These are phyloP conservation scores for Yoshiicerus persimilis DNA, from an alignment of 1,140 invertebrate species.

Conservation along the genomic window DNA sequence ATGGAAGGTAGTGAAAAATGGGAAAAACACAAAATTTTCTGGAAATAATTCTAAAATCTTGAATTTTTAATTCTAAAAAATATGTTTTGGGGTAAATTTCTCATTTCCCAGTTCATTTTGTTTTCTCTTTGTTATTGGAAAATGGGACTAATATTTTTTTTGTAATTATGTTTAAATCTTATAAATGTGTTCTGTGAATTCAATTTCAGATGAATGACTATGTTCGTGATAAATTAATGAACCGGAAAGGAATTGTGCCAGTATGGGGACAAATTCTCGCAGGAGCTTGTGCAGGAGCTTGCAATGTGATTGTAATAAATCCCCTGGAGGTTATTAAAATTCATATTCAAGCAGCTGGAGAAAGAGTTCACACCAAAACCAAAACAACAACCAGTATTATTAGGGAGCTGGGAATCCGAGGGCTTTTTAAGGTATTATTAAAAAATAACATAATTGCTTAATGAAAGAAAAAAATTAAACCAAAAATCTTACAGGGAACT, in stretches of 20 bases:
- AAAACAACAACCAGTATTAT: slow-evolving; percentile 76
- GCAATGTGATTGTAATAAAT: slow-evolving; percentile 96
- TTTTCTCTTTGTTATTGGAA: not conserved
- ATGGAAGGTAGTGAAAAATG: no score
- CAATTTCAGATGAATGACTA: slow-evolving; percentile 80
- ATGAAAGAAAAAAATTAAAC: not conserved
- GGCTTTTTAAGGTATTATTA: slow-evolving; percentile 79
- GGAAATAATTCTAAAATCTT: no score
- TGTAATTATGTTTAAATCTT: no score
- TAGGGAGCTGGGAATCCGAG: slow-evolving; percentile 85
- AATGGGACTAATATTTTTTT: not conserved
- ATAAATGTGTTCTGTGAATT: no score
- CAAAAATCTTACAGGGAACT: slow-evolving; percentile 64
- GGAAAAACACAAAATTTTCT: no score
- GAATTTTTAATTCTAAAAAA: no score
- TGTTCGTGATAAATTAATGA: slow-evolving; percentile 89
- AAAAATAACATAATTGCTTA: not conserved
- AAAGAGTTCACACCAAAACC: slow-evolving; percentile 62
- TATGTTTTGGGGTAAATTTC: no score
- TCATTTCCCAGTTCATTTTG: not conserved
- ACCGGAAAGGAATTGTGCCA: slow-evolving; percentile 82
- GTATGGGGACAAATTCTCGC: slow-evolving; percentile 85
- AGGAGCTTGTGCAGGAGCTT: slow-evolving; percentile 85
- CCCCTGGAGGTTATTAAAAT: slow-evolving; percentile 99
- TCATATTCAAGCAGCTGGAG: slow-evolving; percentile 95